A percentile compares a stretch with the other conserved stretches of the same genome.
Conservation (phyloP, 1,140 invertebrate species). For the Drosophila kanapiae region DNA sequence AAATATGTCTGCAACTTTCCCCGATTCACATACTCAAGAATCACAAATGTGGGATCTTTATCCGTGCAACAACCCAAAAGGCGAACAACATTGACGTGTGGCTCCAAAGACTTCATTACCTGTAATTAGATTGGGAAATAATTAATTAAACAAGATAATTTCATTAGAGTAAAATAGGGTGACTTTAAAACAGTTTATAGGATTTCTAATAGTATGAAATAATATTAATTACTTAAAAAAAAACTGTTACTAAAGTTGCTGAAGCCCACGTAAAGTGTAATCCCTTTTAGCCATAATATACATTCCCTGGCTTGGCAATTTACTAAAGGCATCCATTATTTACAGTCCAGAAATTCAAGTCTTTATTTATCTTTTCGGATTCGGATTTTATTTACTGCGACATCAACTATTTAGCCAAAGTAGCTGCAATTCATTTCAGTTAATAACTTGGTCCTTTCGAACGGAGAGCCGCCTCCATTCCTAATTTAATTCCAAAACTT, state of each 20-base stretch:
- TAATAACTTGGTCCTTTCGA: conserved; percentile 30
- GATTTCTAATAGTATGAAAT: neutral
- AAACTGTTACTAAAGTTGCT: no score
- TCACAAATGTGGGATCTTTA: conserved; percentile 96
- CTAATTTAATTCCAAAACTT: conserved; percentile 32
- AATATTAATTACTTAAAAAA: neutral
- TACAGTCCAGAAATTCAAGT: neutral
- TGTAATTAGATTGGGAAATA: conserved; percentile 25
- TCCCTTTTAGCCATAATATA: neutral
- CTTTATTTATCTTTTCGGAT: conserved; percentile 27
- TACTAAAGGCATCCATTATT: neutral
- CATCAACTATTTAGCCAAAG: conserved; percentile 19
- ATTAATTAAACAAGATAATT: neutral
- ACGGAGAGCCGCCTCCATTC: neutral
- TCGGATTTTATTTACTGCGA: conserved; percentile 20
- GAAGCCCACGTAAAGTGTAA: neutral
- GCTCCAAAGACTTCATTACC: conserved; percentile 96
- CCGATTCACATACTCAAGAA: conserved; percentile 96
- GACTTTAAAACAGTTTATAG: no score
- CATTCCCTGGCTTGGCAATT: neutral
- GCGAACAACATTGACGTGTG: conserved; percentile 95
- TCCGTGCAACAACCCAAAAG: conserved; percentile 96
- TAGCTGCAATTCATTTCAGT: conserved; percentile 37
- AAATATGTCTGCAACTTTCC: conserved; percentile 97
- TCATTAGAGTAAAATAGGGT: neutral